Evolutionary conservation across 35 echinoderm and acorn worm genomes (phyloP), one percentile per base, ranked within the genome.

Genomic region (Eucidaris tribuloides): DNA sequence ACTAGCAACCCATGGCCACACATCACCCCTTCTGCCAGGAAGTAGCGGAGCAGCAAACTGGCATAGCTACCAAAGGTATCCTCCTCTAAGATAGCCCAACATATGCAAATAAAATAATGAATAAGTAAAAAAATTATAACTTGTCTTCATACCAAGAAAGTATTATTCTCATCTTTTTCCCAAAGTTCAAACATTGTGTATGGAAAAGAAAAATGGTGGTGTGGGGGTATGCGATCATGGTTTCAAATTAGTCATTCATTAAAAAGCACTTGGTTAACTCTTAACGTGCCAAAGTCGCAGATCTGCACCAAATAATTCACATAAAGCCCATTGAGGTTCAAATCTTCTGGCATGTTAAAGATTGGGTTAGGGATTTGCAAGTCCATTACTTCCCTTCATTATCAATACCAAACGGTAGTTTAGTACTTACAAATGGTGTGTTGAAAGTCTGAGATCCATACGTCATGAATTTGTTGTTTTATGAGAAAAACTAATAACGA

Each of bases 21-120:
- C 86, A 97, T 86, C 2, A 93, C 64, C 3, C 94, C 94, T 83
- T 97, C 94, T 32, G 94, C 94, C 2, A 97, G 70, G 56, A 93
- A 97, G 37, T 97, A 97, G 22, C 89, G 59, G 4, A 97, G 62
- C 50, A 97, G 58, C 39, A 97, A 78, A 29, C 78, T 82, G 72
- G 94, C 86, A 83, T 86, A 92, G 59, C 83, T 88, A 36, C 86
- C 82, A 84, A 72, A 86, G 9, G 70, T 82, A 50, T 97, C 94
- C 42, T 92, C 94, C 71, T 97, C 94, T 96, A 72, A 28, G 62
- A 89, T 42, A 5, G 58, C n/a, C n/a, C n/a, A n/a, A n/a, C n/a
- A n/a, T n/a, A n/a, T n/a, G n/a, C n/a, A n/a, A n/a, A n/a, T n/a
- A n/a, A n/a, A n/a, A n/a, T n/a, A n/a, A n/a, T n/a, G n/a, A n/a